These are phyloP conservation scores for Potamarius usumacintae DNA, from an alignment of 2,113 vertebrate genomes.

Conservation along the genomic window DNA sequence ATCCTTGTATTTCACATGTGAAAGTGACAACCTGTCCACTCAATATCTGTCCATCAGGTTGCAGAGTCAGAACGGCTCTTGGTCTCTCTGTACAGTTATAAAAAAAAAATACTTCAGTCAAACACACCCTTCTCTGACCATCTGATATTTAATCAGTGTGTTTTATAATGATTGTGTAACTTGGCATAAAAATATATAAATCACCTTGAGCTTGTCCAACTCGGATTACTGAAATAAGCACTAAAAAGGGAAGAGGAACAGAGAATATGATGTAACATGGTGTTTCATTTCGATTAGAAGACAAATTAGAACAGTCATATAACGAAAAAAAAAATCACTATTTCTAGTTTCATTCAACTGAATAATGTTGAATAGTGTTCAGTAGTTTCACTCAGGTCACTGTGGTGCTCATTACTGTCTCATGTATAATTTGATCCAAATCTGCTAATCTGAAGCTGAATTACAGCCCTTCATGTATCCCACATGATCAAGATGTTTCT, in stretches of 20 bases:
- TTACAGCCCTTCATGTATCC: neutral
- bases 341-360: neutral
- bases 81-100: slow-evolving; percentile 32
- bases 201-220: slow-evolving; percentile 20
- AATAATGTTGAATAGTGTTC: neutral
- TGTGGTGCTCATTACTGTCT: neutral
- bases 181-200: neutral
- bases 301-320: neutral
- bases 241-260: slow-evolving; percentile 34
- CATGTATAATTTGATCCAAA: neutral
- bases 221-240: neutral
- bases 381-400: neutral
- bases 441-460: neutral
- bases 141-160: neutral
- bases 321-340: neutral
- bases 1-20: slow-evolving; percentile 6
- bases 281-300: neutral
- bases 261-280: neutral
- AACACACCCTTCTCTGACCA: neutral
- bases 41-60: slow-evolving; percentile 34
- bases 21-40: slow-evolving; percentile 41
- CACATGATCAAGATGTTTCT: neutral
- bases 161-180: neutral
- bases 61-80: slow-evolving; percentile 25
- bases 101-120: neutral